phyloP scores from a whole-genome alignment of 2,888 invertebrate species.

The Thyatira batis region DNA sequence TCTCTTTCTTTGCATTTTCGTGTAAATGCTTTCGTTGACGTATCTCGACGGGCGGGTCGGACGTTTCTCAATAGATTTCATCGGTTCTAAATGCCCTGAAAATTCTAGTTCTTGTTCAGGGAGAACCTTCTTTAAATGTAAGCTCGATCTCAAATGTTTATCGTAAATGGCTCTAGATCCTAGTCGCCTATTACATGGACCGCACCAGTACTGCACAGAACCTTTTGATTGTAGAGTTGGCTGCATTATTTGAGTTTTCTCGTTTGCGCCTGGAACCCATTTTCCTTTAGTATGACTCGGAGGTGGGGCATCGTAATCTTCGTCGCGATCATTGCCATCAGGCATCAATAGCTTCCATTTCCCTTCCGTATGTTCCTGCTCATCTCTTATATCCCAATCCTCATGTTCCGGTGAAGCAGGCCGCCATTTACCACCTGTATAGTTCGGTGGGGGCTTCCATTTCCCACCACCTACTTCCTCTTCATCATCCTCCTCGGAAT shows the following conservation, averaged over 20 bases:
- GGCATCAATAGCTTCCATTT: constrained; percentile 83
- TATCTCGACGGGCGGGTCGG: constrained; percentile 61
- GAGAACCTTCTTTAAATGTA: constrained; percentile 86
- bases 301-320: constrained; percentile 83
- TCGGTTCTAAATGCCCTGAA: constrained; percentile 70
- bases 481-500: constrained; percentile 83
- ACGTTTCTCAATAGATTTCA: constrained; percentile 56
- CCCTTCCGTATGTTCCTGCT: constrained; percentile 82
- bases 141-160: constrained; percentile 88
- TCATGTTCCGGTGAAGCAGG: constrained; percentile 75
- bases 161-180: constrained; percentile 89
- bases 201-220: constrained; percentile 88
- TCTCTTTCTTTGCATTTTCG: constrained; percentile 46
- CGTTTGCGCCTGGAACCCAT: constrained; percentile 88
- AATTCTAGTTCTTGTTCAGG: constrained; percentile 87
- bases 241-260: constrained; percentile 80
- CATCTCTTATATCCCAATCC: constrained; percentile 80
- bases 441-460: constrained; percentile 86
- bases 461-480: constrained; percentile 85
- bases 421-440: constrained; percentile 76
- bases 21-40: constrained; percentile 55
- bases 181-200: constrained; percentile 89
- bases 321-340: constrained; percentile 67
- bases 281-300: constrained; percentile 89
- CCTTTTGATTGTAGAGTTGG: constrained; percentile 76